Conservation (phyloP, 1,140 invertebrate genomes). For the Drosophila lini region DNA sequence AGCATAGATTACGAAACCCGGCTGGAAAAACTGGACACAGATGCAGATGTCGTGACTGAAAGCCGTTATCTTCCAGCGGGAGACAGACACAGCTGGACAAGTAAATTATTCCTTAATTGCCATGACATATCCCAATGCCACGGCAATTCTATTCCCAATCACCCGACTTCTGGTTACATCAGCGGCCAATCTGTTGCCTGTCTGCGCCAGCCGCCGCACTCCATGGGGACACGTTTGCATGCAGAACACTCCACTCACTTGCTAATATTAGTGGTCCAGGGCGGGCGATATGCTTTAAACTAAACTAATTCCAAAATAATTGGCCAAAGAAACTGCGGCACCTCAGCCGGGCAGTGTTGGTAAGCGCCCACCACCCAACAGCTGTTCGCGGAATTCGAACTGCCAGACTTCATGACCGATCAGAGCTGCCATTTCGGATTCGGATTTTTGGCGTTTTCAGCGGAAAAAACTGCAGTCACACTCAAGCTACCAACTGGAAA, state of each 20-base stretch:
- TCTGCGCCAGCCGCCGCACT: not conserved
- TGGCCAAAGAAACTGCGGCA: constrained; percentile 39
- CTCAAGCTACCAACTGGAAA: too few relatives aligned
- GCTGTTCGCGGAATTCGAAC: constrained; percentile 15
- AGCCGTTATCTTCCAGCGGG: not conserved
- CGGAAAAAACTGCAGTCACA: too few relatives aligned
- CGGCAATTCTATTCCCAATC: constrained; percentile 12
- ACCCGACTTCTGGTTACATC: constrained; percentile 47
- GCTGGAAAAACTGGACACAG: not conserved
- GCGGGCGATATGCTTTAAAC: constrained; percentile 43
- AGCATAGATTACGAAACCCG: constrained; percentile 26
- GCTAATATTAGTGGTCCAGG: constrained; percentile 34
- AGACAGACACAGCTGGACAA: not conserved
- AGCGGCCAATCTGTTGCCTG: constrained; percentile 1
- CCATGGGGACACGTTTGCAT: not conserved
- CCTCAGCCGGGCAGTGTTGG: constrained; percentile 45
- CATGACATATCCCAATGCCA: constrained; percentile 14
- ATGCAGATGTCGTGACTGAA: not conserved
- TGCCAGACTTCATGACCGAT: too few relatives aligned
- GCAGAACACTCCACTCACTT: constrained; percentile 10
- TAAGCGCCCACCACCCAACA: constrained; percentile 9
- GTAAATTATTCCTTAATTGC: constrained; percentile 17
- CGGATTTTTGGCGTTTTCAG: too few relatives aligned
- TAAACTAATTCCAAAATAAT: constrained; percentile 45
- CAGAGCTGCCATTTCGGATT: too few relatives aligned